phyloP scores from a whole-genome alignment of 2,113 vertebrate species.

The Heloderma charlesbogerti region DNA sequence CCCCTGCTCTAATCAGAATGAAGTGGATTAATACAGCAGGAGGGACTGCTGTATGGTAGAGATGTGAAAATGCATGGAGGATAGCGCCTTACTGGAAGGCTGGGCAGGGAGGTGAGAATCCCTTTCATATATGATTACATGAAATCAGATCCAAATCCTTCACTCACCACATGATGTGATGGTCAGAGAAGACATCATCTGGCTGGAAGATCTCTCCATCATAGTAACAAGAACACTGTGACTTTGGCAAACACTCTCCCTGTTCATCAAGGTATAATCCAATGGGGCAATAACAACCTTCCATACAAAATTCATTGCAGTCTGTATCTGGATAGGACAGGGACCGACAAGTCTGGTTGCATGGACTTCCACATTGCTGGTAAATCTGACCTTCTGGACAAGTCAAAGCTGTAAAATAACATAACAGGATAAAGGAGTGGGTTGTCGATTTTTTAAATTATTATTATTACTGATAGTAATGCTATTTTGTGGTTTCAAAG shows the following conservation, averaged over 20 bases:
- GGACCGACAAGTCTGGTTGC: constrained; percentile 90
- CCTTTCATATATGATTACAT: background rate
- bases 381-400: constrained; percentile 88
- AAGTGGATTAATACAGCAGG: background rate
- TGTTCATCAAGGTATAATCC: constrained; percentile 85
- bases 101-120: no score
- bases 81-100: background rate
- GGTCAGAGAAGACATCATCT: constrained; percentile 89
- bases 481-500: no score
- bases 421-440: background rate
- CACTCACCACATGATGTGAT: constrained; percentile 90
- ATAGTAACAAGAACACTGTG: constrained; percentile 90
- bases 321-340: constrained; percentile 85
- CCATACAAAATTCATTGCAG: constrained; percentile 83
- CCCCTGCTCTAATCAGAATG: background rate
- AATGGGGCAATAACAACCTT: constrained; percentile 91
- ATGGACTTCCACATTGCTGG: constrained; percentile 84
- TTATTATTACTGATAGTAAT: background rate
- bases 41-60: background rate
- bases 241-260: constrained; percentile 86
- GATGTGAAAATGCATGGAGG: background rate
- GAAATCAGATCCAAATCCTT: background rate
- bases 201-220: constrained; percentile 95
- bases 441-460: background rate
- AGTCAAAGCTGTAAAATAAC: constrained; percentile 79